phyloP scores from a whole-genome alignment of 2,113 vertebrate species.

The Paramisgurnus dabryanus region DNA sequence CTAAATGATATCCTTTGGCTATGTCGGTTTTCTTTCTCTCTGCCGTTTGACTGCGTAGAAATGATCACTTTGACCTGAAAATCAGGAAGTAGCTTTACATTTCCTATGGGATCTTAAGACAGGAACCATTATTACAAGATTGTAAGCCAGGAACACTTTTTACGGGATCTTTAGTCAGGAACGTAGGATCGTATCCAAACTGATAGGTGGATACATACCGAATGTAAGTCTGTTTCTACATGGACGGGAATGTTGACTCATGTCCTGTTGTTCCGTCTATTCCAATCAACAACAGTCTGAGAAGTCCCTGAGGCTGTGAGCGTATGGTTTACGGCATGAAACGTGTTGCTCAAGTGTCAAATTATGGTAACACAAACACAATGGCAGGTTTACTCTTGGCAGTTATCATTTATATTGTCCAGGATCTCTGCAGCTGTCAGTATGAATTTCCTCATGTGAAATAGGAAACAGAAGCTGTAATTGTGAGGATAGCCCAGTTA shows the following conservation, averaged over 20 bases:
- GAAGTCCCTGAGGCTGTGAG: slow-evolving; percentile 22
- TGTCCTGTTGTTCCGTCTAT: slow-evolving; percentile 32
- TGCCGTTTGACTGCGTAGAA: no score
- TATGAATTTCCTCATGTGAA: no score
- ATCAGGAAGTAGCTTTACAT: no score
- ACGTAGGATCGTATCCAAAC: neutral
- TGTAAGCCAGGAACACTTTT: neutral
- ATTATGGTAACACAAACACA: slow-evolving; percentile 9
- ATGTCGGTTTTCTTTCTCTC: no score
- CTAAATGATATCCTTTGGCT: no score
- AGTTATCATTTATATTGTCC: neutral
- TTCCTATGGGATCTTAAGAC: no score
- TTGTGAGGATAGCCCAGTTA: no score
- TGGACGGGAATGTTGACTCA: slow-evolving; percentile 34
- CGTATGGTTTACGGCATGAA: neutral
- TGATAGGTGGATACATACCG: neutral
- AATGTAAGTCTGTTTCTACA: neutral
- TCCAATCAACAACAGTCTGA: slow-evolving; percentile 28
- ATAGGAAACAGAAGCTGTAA: no score
- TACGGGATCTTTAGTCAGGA: neutral
- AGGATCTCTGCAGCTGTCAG: no score
- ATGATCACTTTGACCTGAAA: no score
- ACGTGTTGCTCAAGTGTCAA: neutral
- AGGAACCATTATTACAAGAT: no score
- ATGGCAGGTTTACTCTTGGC: no score